These are phyloP conservation scores for Notolepis coatsorum DNA, from an alignment of 2,797 vertebrate species.

Conservation along the genomic window DNA sequence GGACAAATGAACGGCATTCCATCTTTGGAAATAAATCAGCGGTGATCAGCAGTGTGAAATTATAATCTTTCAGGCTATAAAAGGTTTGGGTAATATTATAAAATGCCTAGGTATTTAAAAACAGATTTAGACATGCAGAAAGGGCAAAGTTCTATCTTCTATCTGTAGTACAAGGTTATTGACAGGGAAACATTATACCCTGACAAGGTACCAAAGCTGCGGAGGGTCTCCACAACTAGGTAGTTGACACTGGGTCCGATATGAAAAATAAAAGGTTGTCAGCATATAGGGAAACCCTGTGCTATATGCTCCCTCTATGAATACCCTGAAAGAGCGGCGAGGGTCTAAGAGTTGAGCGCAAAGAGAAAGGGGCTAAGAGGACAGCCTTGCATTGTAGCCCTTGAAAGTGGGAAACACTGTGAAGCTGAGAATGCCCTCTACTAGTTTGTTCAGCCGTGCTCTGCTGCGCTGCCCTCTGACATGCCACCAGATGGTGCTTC, in stretches of 20 bases:
- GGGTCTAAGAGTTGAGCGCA: neutral
- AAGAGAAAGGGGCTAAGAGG: neutral
- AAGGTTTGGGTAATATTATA: neutral
- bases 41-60: too few species aligned
- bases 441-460: conserved; percentile 70
- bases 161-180: neutral
- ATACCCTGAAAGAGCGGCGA: neutral
- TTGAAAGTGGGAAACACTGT: too few species aligned
- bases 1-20: neutral
- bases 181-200: neutral
- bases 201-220: neutral
- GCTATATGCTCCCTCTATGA: neutral
- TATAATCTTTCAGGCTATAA: neutral
- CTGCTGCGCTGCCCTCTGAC: conserved; percentile 73
- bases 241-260: neutral
- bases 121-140: neutral
- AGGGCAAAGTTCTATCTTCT: neutral
- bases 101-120: neutral
- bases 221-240: neutral
- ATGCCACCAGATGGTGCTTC: conserved; percentile 69
- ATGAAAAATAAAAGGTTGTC: neutral
- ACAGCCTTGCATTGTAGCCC: too few species aligned
- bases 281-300: neutral
- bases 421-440: conserved; percentile 80
- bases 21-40: too few species aligned